A percentile compares a stretch with the other conserved stretches of the same genome.
phyloP scores from a whole-genome alignment of 30 jellyfish, hydroid and myxozoan genomes.

The Thelohanellus kitauei region DNA sequence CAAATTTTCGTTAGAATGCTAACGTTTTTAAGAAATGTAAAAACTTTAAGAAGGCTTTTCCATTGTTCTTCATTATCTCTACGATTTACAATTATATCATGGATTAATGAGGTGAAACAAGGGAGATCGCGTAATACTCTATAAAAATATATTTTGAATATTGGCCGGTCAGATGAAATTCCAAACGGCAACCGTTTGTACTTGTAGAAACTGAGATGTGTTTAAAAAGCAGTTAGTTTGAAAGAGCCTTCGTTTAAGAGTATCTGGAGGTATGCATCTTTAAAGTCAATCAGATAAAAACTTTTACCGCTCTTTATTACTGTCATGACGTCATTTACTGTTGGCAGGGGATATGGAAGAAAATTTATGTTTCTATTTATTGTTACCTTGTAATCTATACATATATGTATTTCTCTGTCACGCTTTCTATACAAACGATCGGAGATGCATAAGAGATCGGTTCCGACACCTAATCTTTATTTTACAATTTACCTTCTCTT shows the following conservation, averaged over 20 bases:
- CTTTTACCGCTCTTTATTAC: too few relatives aligned
- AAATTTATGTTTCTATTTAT: too few relatives aligned
- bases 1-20: neutral
- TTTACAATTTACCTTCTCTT: too few relatives aligned
- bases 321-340: too few relatives aligned
- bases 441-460: too few relatives aligned
- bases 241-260: slow-evolving; percentile 6
- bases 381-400: too few relatives aligned
- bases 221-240: slow-evolving; percentile 9
- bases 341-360: too few relatives aligned
- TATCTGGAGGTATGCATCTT: slow-evolving; percentile 13
- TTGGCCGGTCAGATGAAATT: slow-evolving; percentile 16
- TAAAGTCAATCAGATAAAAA: too few relatives aligned
- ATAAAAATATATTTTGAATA: slow-evolving; percentile 8
- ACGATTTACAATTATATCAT: slow-evolving; percentile 10
- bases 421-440: too few relatives aligned
- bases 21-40: slow-evolving; percentile 1
- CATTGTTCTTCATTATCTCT: slow-evolving; percentile 7
- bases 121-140: slow-evolving; percentile 8
- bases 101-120: slow-evolving; percentile 3
- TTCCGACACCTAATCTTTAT: too few relatives aligned
- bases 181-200: slow-evolving; percentile 22
- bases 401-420: too few relatives aligned
- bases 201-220: slow-evolving; percentile 7
- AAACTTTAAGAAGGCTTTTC: slow-evolving; percentile 1